Evolutionary conservation across 30 jellyfish, hydroid and myxozoan species (phyloP), one percentile per base, ranked within the genome.

Genomic region (Hydra vulgaris): DNA sequence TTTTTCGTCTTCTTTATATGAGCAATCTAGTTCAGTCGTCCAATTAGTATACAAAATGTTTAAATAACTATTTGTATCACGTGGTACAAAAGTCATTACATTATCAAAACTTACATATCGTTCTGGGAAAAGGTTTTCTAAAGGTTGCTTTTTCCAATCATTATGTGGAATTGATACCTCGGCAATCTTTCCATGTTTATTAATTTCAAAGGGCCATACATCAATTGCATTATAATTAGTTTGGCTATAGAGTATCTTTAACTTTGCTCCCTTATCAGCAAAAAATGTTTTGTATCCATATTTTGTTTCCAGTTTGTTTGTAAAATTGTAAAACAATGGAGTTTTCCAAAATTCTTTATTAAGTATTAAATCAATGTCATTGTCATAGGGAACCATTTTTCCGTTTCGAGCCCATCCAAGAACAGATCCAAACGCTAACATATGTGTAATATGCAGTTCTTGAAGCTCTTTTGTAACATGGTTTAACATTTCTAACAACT

Each of bases 401-500:
- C 80, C 74, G 73, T 87, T 66, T 17, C 98, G 90, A 61, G 79
- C 88, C 95, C 95, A 92, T 15, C 98, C 98, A 7, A 92, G 77
- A 0, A 92, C 90, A 1, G 94, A 96, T 8, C 98, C 98, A 18
- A 84, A 73, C n/a, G 83, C 74, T 88, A 92, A 53, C 61, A 80
- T 25, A 83, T 92, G 95, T 19, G 83, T 20, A 23, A 92, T 75
- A 54, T 74, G 73, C 69, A 21, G 54, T 77, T 40, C 15, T 52
- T 53, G 24, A 17, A 92, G 66, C 77, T 71, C 89, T 0, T 81
- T 40, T 0, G 94, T 61, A 72, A 84, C 81, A 27, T 80, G 92
- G 21, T 72, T 81, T 26, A 74, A 76, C 89, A 92, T 73, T 21
- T 74, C 85, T 66, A 92, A 18, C 55, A 92, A 20, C 56, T 92